Evolutionary conservation across 2,888 invertebrate species (phyloP), one percentile per base, ranked within the genome.

Genomic region (Slavum lentiscoides): DNA sequence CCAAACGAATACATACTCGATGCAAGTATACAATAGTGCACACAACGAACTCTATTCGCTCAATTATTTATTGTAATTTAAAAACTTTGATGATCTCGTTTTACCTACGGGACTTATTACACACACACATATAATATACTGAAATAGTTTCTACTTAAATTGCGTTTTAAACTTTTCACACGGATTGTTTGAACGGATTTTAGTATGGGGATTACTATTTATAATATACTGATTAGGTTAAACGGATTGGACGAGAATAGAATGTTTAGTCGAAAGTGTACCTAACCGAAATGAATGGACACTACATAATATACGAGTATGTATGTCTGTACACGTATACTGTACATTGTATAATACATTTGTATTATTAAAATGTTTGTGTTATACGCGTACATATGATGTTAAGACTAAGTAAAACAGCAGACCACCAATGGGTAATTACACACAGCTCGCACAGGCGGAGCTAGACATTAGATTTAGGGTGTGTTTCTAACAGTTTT

Each of bases 61-160:
- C 62, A 53, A 74, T 74, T 53, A 74, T 74, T 62, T 62, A 64
- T 62, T 49, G n/a, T 64, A 74, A 74, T 74, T 62, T 64, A 64
- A 21, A 64, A 74, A 74, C 62, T 74, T 74, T 37, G 64, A 74
- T 53, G 61, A 53, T 61, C 49, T 49, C 9, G 39, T 73, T 61
- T 73, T 73, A 43, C 43, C n/a, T 8, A n/a, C 21, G 73, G 30
- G 49, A 8, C 13, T 15, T 59, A 58, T 19, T 19, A 19, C 21
- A n/a, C 30, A 30, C 30, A 30, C 30, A 30, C 30, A 4, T 30
- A 15, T 13, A 30, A 4, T 30, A 15, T 13, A 30, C 43, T 4
- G 73, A 21, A 30, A 30, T 30, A 49, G 62, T 62, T 74, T 74
- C 62, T 30, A 62, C 30, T 62, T 62, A 73, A 73, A 73, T 62